These are phyloP conservation scores for Colius striatus DNA, from an alignment of 2,113 vertebrate species.

Conservation along the genomic window DNA sequence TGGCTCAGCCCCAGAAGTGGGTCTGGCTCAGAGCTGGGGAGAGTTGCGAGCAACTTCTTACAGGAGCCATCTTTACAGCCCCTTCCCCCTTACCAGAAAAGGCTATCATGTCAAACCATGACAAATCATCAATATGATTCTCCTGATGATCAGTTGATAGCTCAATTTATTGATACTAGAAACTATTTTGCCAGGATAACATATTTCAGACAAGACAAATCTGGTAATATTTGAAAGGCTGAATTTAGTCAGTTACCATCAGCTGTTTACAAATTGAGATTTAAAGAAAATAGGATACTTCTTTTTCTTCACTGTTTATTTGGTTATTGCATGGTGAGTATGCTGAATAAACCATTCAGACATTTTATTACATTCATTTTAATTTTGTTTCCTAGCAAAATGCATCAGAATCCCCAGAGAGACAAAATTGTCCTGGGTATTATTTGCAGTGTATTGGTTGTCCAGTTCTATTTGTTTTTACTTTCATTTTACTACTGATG, in stretches of 20 bases:
- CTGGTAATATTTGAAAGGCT: background rate
- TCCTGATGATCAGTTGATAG: background rate
- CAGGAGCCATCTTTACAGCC: too few species aligned
- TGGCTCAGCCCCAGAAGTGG: too few species aligned
- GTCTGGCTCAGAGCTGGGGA: too few species aligned
- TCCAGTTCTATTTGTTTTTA: background rate
- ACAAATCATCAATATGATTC: background rate
- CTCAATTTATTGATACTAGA: background rate
- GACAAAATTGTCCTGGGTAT: background rate
- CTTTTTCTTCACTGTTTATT: background rate
- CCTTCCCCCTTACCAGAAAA: too few species aligned
- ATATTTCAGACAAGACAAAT: background rate
- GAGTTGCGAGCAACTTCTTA: too few species aligned
- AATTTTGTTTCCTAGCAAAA: background rate
- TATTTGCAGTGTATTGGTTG: background rate
- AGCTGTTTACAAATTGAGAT: background rate
- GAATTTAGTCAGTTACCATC: background rate
- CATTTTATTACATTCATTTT: background rate
- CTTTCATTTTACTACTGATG: background rate
- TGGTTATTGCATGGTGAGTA: background rate
- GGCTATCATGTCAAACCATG: too few species aligned
- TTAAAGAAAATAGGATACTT: background rate
- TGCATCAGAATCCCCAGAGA: background rate
- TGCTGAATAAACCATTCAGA: background rate
- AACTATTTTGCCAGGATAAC: background rate